Base-by-base conservation (phyloP, 2,113 vertebrate genomes). In the Okapia johnstoni region DNA sequence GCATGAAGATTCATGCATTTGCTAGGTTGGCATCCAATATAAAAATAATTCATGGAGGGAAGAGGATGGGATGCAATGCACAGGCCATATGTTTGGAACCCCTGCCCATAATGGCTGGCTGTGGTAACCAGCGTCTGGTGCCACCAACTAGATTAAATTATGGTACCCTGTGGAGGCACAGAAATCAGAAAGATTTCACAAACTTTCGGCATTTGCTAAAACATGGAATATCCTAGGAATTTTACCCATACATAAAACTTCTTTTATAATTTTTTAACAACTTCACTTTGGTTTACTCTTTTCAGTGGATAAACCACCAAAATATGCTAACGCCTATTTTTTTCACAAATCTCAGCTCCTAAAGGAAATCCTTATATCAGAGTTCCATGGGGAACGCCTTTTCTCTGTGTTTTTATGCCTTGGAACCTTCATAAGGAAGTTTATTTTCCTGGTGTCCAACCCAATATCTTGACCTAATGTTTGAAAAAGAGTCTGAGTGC, bases 21-120 rank as follows among this genome's bases (percentile, higher is more conserved):
- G 95, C 88, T 91, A 92, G 94, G 90, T 96, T 52, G 83, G 88
- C 91, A 97, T 73, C 15, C 79, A 97, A 87, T 85, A 98, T 96
- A 97, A 98, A 98, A 98, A 81, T 61, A 66, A 98, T 94, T 97
- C 36, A 87, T 83, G 85, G 93, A 96, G 97, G 77, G 94, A 96
- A 57, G 21, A n/a, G 70, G 30, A 26, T 13, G 3, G 63, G 88
- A 76, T 97, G 96, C 80, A 97, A 97, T 91, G 90, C 70, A 86
- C 19, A 43, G 61, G 43, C 70, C 97, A 60, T 97, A 92, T 96
- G 84, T 96, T 98, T 98, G 95, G 98, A 98, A 98, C 23, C 92
- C 95, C 85, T 94, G 55, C 77, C 98, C 70, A 77, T 91, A 85
- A 54, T 77, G 79, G 13, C 93, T 97, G 88, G 96, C 63, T 88